A percentile compares a stretch with the other conserved stretches of the same genome.
Conservation (phyloP, 2,888 invertebrate species). For the Diachrysia chrysitis region DNA sequence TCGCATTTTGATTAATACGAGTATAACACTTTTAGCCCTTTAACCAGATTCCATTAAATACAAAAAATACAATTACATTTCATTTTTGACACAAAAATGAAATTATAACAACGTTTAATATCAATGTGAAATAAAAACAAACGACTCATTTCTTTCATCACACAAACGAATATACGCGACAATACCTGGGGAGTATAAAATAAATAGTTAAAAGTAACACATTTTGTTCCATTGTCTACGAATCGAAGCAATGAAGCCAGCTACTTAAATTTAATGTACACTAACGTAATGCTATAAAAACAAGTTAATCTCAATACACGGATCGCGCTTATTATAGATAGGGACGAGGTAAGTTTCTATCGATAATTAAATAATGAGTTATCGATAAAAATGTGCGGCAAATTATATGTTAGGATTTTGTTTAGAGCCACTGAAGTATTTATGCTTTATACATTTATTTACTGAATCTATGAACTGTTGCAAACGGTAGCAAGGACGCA, state of each 20-base stretch:
- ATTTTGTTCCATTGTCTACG: constrained; percentile 80
- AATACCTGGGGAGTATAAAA: constrained; percentile 64
- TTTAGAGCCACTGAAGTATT: too few species aligned
- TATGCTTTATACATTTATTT: too few species aligned
- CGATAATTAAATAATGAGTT: constrained; percentile 20
- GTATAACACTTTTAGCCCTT: too few species aligned
- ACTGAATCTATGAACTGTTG: too few species aligned
- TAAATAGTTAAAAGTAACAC: constrained; percentile 72
- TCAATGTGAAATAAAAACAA: constrained; percentile 21
- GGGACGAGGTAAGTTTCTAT: constrained; percentile 59
- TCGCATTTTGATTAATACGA: too few species aligned
- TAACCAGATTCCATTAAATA: too few species aligned
- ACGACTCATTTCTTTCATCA: constrained; percentile 37
- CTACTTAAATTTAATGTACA: constrained; percentile 87
- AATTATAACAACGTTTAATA: constrained; percentile 22
- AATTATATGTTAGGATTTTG: too few species aligned
- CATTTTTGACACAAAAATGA: too few species aligned
- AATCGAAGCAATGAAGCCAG: constrained; percentile 83
- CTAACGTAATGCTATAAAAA: constrained; percentile 87
- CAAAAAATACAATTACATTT: too few species aligned
- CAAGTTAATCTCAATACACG: constrained; percentile 89
- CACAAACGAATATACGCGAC: constrained; percentile 59
- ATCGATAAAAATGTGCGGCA: not conserved
- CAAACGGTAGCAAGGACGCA: too few species aligned
- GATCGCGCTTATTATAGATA: constrained; percentile 86